Base-by-base conservation (phyloP, 1,140 invertebrate species). In the Anoplolepis gracilipes region DNA sequence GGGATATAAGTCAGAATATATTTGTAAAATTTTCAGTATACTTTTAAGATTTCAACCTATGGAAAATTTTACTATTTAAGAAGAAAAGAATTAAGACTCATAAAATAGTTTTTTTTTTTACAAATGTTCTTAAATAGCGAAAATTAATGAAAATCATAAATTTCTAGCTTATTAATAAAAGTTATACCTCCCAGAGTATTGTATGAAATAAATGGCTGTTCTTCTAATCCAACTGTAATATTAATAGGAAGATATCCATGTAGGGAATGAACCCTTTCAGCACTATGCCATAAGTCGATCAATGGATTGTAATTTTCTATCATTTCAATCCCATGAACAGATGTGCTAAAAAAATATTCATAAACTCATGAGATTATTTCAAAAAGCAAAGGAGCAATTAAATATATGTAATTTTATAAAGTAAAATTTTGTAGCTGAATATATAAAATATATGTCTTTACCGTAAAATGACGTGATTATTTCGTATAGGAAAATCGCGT, bases 231-330 rank as follows among this genome's bases (percentile, higher is more conserved):
- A 84, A 94, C 85, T 13, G 94, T 95, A 19, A 95, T 81, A 79
- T 95, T 96, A 25, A 96, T 93, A 8, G 96, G 96, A 33, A 96
- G 87, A 88, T 96, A 96, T 22, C 95, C 95, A 49, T 96, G 95
- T 73, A 96, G 92, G 62, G 96, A 96, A 88, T 96, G 95, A 67
- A 95, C 94, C 59, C 96, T 94, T 72, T 96, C 95, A 64, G 96
- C 96, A 57, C 95, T 95, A 84, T 96, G 95, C 94, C 96, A 96
- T 42, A 95, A 90, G 89, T 96, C 96, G 7, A 93, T 92, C 39
- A 96, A 92, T 0, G 96, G 96, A 93, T 96, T 96, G 78, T 96
- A 96, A 88, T 93, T 95, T 86, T 95, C 95, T 69, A 96, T 94
- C 25, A 92, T 93, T 86, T 96, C 95, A 19, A 95, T 94, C 6